phyloP scores from a whole-genome alignment of 2,113 vertebrate genomes.

The Butorides virescens region DNA sequence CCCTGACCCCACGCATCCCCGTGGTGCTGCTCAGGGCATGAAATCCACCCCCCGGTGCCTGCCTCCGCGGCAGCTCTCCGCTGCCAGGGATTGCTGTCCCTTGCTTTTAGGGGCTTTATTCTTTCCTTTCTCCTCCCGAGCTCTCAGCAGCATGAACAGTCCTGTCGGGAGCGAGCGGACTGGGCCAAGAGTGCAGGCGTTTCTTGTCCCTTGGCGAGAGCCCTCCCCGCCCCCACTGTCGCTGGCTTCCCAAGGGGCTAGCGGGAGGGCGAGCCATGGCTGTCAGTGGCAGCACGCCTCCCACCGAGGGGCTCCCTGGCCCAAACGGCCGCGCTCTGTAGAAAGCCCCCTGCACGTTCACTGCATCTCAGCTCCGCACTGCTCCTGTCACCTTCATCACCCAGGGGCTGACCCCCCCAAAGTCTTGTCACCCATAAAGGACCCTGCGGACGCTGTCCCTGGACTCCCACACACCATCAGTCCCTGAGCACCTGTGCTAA shows the following conservation, averaged over 20 bases:
- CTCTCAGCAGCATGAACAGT: not conserved
- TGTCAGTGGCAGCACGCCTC: not conserved
- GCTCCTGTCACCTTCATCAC: not conserved
- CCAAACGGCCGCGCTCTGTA: not conserved
- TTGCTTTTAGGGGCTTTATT: not conserved
- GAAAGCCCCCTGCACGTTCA: not conserved
- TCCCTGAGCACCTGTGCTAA: not conserved
- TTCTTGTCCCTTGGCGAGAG: not conserved
- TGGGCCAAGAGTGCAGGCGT: not conserved
- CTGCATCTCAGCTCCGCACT: not conserved
- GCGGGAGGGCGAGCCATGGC: not conserved
- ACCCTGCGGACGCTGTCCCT: not conserved
- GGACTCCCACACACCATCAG: not conserved
- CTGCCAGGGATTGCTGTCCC: not conserved
- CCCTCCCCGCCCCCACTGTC: not conserved
- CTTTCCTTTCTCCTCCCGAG: not conserved
- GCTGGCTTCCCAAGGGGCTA: not conserved
- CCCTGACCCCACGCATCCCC: not conserved
- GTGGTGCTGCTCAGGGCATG: not conserved
- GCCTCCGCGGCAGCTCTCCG: fast-evolving
- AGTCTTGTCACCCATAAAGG: not conserved
- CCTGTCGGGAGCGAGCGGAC: not conserved
- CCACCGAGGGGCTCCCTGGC: not conserved
- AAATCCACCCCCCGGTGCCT: not conserved
- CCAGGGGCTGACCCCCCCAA: not conserved